Evolutionary conservation across 1,140 invertebrate genomes (phyloP), one percentile per base, ranked within the genome.

Genomic region (Drosophila auraria): DNA sequence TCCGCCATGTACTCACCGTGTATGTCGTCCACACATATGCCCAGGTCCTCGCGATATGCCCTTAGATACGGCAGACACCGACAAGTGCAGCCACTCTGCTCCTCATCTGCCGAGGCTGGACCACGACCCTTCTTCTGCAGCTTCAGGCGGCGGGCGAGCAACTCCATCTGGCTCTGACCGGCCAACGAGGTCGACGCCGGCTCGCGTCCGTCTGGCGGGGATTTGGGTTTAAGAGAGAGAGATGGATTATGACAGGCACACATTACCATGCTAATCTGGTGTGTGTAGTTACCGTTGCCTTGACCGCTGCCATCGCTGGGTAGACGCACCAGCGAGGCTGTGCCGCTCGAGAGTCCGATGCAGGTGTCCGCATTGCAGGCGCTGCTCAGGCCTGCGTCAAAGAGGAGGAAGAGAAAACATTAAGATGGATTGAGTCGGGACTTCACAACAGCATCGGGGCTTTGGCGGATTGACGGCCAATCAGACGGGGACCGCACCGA

Each of bases 21-120:
- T 68, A 96, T 95, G 80, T 96, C 95, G 86, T 95, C 95, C 65
- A 96, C 95, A 91, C 96, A 96, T 79, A 96, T 95, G 54, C 94
- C 93, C 54, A 95, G 90, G 91, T 96, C 96, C 89, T 96, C 96
- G 44, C 96, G 94, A 93, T 96, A 96, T 45, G 95, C 94, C 5
- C 94, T 95, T 11, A 95, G 81, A 58, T 94, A 94, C 5, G 93
- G 86, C 76, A 95, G 94, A 81, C 96, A 96, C 69, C 95, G 95
- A 86, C 96, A 96, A 23, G 93, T 93, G 87, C 95, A 96, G 40
- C 93, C 93, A 44, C 73, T 77, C 8, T 40, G 54, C 8, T 73
- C 77, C 25, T 40, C 30, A n/a, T 61, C 45, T 0, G 53, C 44
- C 9, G 14, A 30, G 7, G 62, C 5, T 2, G 38, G 33, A 12